Evolutionary conservation across 2,888 invertebrate species (phyloP).

Genomic region (Suillia variegata): DNA sequence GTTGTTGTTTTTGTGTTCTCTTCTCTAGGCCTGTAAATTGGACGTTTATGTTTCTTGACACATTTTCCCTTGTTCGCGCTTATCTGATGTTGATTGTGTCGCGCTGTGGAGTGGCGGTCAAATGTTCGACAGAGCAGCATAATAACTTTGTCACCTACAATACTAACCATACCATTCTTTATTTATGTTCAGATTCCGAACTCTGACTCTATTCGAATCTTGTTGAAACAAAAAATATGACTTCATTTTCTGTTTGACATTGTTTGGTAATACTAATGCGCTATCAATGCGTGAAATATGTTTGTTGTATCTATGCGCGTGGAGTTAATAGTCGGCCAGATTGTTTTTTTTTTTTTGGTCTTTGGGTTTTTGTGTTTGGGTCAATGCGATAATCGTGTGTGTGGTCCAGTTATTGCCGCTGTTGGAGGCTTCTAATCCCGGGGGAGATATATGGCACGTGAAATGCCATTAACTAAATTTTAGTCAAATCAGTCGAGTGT

Average conservation of each 20-base stretch:
- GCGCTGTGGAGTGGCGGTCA: slow-evolving; percentile 23
- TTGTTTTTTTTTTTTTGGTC: not conserved
- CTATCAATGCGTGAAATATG: slow-evolving; percentile 14
- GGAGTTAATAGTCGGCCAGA: slow-evolving; percentile 13
- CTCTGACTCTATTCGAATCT: slow-evolving; percentile 37
- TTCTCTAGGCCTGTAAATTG: no score
- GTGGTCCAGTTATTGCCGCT: slow-evolving; percentile 12
- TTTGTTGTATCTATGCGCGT: slow-evolving; percentile 3
- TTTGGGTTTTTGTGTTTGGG: not conserved
- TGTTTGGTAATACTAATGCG: not conserved
- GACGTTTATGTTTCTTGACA: slow-evolving; percentile 39
- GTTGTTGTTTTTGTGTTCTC: no score
- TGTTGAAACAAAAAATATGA: slow-evolving; percentile 15
- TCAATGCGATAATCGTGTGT: not conserved
- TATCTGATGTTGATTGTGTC: slow-evolving; percentile 50
- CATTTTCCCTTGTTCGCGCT: slow-evolving; percentile 31
- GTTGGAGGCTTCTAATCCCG: slow-evolving; percentile 14
- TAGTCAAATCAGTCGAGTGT: slow-evolving; percentile 16
- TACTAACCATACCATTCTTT: no score
- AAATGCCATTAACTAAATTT: slow-evolving; percentile 43
- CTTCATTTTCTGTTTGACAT: slow-evolving; percentile 18
- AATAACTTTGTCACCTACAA: slow-evolving; percentile 58
- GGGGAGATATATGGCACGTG: slow-evolving; percentile 26
- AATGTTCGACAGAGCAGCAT: slow-evolving; percentile 25
- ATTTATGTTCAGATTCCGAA: slow-evolving; percentile 2